Evolutionary conservation across 2,113 vertebrate species (phyloP).

Genomic region (Amphilophus citrinellus): DNA sequence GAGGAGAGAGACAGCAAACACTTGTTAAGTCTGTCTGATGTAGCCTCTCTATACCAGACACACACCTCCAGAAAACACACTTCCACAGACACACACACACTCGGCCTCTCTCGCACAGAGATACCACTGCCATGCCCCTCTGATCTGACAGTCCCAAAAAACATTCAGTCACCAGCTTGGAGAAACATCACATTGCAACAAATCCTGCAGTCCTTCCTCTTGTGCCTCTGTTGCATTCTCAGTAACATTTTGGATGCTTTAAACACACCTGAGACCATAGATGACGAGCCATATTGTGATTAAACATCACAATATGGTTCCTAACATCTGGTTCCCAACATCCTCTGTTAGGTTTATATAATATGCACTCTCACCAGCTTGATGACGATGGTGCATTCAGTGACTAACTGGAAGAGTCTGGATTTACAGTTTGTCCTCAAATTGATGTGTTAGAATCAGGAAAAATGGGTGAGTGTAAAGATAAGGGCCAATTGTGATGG

Average conservation of each 20-base stretch:
- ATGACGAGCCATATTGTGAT: background rate
- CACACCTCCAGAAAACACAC: constrained; percentile 25
- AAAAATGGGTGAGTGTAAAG: too few relatives aligned
- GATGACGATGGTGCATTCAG: background rate
- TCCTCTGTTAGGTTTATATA: background rate
- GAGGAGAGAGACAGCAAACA: constrained; percentile 66
- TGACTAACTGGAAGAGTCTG: background rate
- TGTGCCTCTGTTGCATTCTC: constrained; percentile 46
- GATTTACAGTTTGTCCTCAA: background rate
- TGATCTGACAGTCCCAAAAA: constrained; percentile 46
- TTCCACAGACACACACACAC: constrained; percentile 15
- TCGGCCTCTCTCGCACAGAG: background rate
- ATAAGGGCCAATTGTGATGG: too few relatives aligned
- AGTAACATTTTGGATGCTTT: constrained; percentile 13
- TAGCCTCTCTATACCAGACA: constrained; percentile 54
- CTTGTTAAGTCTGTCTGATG: constrained; percentile 81
- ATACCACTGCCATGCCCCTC: constrained; percentile 8
- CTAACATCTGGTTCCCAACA: background rate
- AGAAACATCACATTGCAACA: constrained; percentile 14
- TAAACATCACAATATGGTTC: too few relatives aligned
- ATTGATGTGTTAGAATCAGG: too few relatives aligned
- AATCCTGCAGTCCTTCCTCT: constrained; percentile 13
- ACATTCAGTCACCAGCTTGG: constrained; percentile 22
- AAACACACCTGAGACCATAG: background rate
- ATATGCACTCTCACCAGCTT: background rate